Evolutionary conservation across 2,113 vertebrate species (phyloP).

Genomic region (Gadus chalcogrammus): DNA sequence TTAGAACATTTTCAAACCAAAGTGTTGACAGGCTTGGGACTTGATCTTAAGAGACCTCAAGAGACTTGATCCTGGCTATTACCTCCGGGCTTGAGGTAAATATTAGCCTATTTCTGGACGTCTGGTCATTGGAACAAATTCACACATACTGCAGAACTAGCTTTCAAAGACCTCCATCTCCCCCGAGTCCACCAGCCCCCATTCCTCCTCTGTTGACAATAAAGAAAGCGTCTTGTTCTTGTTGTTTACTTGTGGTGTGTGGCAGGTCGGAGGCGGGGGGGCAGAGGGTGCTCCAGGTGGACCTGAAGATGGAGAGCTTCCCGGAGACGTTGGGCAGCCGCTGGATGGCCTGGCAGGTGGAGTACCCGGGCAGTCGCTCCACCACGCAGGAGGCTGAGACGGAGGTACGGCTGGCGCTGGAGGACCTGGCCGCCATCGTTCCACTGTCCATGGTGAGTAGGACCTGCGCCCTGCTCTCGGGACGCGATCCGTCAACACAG

Average conservation of each 20-base stretch:
- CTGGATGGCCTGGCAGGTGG: slow-evolving; percentile 92
- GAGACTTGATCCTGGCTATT: no score
- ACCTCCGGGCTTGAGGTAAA: no score
- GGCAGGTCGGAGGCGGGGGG: slow-evolving; percentile 78
- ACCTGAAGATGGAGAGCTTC: slow-evolving; percentile 85
- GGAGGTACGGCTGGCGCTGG: slow-evolving; percentile 86
- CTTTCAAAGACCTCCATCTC: no score
- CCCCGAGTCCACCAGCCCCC: no score
- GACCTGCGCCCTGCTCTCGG: slow-evolving; percentile 19
- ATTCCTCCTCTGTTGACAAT: no score
- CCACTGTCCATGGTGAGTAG: slow-evolving; percentile 90
- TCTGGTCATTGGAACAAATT: no score
- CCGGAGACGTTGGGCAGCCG: slow-evolving; percentile 84
- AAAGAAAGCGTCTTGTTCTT: not conserved
- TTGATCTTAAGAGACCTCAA: no score
- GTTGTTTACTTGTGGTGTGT: slow-evolving; percentile 11
- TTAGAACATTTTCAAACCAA: no score
- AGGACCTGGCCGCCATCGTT: slow-evolving; percentile 87
- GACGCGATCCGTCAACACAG: not conserved
- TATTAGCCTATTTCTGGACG: no score
- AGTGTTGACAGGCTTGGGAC: no score
- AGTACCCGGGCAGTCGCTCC: slow-evolving; percentile 79
- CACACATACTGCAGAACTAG: no score
- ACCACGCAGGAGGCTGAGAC: slow-evolving; percentile 77
- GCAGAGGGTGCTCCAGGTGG: slow-evolving; percentile 86